These are phyloP conservation scores for Crenichthys baileyi DNA, from an alignment of 2,797 vertebrate species.

Conservation along the genomic window DNA sequence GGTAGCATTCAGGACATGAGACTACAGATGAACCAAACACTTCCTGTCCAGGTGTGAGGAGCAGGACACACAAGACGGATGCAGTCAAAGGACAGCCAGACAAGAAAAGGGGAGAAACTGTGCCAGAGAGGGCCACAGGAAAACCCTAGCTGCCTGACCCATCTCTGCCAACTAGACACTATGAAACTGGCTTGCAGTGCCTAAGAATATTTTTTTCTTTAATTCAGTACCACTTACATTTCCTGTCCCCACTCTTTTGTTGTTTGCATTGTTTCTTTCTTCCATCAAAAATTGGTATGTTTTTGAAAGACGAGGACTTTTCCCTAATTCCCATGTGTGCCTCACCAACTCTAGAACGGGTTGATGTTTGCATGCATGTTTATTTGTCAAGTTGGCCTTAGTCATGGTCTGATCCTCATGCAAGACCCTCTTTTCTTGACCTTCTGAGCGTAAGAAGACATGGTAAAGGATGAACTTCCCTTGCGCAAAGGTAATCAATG, in stretches of 20 bases:
- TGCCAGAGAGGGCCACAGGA: conserved; percentile 78
- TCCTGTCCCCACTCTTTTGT: conserved; percentile 55
- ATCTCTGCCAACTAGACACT: conserved; percentile 81
- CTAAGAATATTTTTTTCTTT: conserved; percentile 79
- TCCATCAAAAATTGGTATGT: conserved; percentile 70
- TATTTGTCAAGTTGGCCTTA: conserved; percentile 70
- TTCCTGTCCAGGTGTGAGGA: conserved; percentile 96
- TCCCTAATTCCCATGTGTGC: conserved; percentile 61
- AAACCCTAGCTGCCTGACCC: conserved; percentile 84
- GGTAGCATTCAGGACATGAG: conserved; percentile 99
- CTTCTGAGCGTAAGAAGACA: conserved; percentile 48
- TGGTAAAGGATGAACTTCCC: conserved; percentile 51
- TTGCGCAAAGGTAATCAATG: conserved; percentile 7
- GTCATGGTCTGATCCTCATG: conserved; percentile 47
- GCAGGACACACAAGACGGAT: conserved; percentile 52
- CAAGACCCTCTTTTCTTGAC: conserved; percentile 45
- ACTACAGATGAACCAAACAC: conserved; percentile 98
- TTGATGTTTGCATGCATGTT: conserved; percentile 79
- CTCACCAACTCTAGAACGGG: conserved; percentile 66
- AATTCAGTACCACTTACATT: conserved; percentile 67
- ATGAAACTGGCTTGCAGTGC: conserved; percentile 87
- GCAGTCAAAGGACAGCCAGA: conserved; percentile 70
- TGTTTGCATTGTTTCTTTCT: conserved; percentile 58
- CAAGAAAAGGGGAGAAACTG: conserved; percentile 74
- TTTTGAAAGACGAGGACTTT: conserved; percentile 66